These are phyloP conservation scores for Dryomyza anilis DNA, from an alignment of 2,888 invertebrate species.

Conservation along the genomic window DNA sequence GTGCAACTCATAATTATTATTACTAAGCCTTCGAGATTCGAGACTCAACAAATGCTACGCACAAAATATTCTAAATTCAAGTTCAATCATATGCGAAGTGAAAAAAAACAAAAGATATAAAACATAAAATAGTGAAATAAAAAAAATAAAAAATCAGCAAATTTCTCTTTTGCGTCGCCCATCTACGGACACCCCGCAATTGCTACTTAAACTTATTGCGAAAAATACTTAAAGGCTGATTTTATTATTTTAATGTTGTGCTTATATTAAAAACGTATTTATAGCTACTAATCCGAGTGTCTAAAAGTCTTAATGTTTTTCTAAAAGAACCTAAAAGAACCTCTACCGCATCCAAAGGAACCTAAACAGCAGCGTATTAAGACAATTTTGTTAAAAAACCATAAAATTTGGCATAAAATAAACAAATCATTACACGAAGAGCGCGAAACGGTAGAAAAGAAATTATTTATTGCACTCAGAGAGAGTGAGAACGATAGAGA, in stretches of 20 bases:
- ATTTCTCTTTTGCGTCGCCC: too few relatives aligned
- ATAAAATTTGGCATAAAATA: slow-evolving; percentile 26
- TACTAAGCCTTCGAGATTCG: too few relatives aligned
- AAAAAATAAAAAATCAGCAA: too few relatives aligned
- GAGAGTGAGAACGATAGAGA: not conserved
- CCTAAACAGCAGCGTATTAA: not conserved
- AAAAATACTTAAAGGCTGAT: slow-evolving; percentile 56
- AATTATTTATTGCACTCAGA: not conserved
- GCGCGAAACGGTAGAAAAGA: not conserved
- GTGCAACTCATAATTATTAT: not conserved
- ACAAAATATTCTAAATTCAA: too few relatives aligned
- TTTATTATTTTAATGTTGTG: slow-evolving; percentile 59
- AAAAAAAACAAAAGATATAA: too few relatives aligned
- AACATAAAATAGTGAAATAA: too few relatives aligned
- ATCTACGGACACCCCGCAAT: not conserved
- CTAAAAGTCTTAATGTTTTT: too few relatives aligned
- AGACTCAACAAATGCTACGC: too few relatives aligned
- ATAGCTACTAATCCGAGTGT: slow-evolving; percentile 31
- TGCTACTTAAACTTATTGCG: not conserved
- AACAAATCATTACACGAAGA: slow-evolving; percentile 29
- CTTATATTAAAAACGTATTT: too few relatives aligned
- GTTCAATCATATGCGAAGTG: too few relatives aligned
- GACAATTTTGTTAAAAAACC: not conserved
- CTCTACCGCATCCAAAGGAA: not conserved
- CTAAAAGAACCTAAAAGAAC: too few relatives aligned